phyloP scores from a whole-genome alignment of 2,797 vertebrate genomes.

The Halcyon chelicuti region DNA sequence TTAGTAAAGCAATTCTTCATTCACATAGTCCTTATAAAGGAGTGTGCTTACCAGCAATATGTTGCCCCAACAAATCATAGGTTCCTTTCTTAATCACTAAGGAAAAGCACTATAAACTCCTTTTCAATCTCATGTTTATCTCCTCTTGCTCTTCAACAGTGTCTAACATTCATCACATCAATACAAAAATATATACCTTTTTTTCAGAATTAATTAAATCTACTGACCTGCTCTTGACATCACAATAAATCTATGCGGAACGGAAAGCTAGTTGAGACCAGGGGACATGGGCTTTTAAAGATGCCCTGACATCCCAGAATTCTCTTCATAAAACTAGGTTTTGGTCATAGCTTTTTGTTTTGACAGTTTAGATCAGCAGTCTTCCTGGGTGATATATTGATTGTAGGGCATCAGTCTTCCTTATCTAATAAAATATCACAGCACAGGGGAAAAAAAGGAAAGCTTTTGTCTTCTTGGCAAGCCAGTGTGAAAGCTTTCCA shows the following conservation, averaged over 20 bases:
- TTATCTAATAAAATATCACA: conserved; percentile 67
- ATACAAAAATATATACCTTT: background rate
- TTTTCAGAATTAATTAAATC: conserved; percentile 18
- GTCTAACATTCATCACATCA: background rate
- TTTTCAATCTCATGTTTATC: background rate
- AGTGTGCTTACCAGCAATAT: background rate
- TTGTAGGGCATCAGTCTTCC: conserved; percentile 64
- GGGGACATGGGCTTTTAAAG: background rate
- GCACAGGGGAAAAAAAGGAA: background rate
- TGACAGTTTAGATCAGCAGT: conserved; percentile 69
- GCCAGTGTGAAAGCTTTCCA: conserved; percentile 37
- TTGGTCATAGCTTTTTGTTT: conserved; percentile 61
- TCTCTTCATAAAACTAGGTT: conserved; percentile 39
- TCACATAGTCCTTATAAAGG: background rate
- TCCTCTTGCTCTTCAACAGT: background rate
- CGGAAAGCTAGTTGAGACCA: background rate
- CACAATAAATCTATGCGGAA: background rate
- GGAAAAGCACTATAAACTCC: background rate
- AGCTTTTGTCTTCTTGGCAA: conserved; percentile 63
- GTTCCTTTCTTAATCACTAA: background rate
- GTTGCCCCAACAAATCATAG: background rate
- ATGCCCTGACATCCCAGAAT: background rate
- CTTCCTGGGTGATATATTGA: conserved; percentile 70
- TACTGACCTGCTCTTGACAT: conserved; percentile 1
- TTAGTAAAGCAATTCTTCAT: background rate